Percentiles rank a stretch among this genome's conserved stretches.
These are phyloP conservation scores for Griposia aprilina DNA, from an alignment of 2,888 invertebrate species.

Conservation along the genomic window DNA sequence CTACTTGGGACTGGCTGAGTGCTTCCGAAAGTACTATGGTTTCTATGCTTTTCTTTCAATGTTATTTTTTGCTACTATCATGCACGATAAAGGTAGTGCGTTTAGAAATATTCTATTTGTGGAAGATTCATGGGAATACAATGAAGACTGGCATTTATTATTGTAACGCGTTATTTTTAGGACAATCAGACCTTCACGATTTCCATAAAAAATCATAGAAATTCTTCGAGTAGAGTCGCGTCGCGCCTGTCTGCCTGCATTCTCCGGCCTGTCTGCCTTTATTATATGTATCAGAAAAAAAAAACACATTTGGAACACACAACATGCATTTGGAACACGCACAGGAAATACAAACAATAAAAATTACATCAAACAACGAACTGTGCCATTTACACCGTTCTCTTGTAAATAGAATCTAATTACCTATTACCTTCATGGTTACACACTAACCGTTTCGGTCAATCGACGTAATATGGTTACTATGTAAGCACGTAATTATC, in stretches of 20 bases:
- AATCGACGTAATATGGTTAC: conserved; percentile 20
- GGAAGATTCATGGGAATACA: background rate
- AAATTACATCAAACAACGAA: background rate
- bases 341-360: too few relatives aligned
- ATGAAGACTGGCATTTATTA: background rate
- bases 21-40: conserved; percentile 32
- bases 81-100: background rate
- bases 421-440: conserved; percentile 20
- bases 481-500: conserved; percentile 36
- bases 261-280: too few relatives aligned
- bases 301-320: too few relatives aligned
- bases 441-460: conserved; percentile 12
- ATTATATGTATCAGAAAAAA: too few relatives aligned
- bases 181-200: too few relatives aligned
- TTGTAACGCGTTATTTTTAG: background rate
- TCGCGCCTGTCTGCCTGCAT: too few relatives aligned
- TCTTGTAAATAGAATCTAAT: background rate
- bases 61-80: background rate
- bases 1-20: conserved; percentile 29
- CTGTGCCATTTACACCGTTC: background rate
- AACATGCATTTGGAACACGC: too few relatives aligned
- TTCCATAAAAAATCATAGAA: too few relatives aligned
- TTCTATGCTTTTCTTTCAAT: conserved; percentile 32
- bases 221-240: too few relatives aligned
- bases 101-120: background rate